Base-by-base conservation (phyloP, 2,888 invertebrate genomes). In the Drosophila barbarae region DNA sequence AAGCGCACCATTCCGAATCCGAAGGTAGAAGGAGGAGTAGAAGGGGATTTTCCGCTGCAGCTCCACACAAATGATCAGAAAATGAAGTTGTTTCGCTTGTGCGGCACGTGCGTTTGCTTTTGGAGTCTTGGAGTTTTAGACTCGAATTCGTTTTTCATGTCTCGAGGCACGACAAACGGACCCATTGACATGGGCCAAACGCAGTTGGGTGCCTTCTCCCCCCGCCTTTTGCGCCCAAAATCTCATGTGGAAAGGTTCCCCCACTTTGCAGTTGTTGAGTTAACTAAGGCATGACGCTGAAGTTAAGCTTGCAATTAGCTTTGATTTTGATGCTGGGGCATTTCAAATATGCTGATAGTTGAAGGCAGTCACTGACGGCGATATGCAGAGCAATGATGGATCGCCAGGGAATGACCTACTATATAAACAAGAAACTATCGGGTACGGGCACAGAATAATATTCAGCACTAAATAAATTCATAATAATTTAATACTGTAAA, bases 81-180 rank as follows among this genome's bases (percentile, higher is more conserved):
- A 69, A 77, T 81, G 79, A 81, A 81, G 76, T 82, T 79, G 77
- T 81, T 84, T 77, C 69, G 70, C 72, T 84, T 81, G 82, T 81
- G 79, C 72, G 84, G 81, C 81, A 81, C 81, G 81, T 81, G 84
- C 84, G 82, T 81, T 79, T 81, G 61, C 77, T 71, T 76, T 78
- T 76, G 69, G 56, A 79, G 73, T 60, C 53, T 68, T 36, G 46
- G 46, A 61, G 34, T 59, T 63, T 59, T 63, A 49, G 61, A 61
- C 46, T 69, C 54, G 59, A 59, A 60, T 67, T 66, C 67, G 61
- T 65, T 57, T 58, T 64, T 53, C 38, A 55, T 59, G 36, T 63
- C 55, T 63, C 51, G 39, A 60, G 50, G 53, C 55, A 73, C 76
- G 71, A 76, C 71, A 71, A 67, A 58, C 67, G 57, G 72, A 70